Evolutionary conservation across 2,797 vertebrate species (phyloP).

Genomic region (Hybognathus amarus): DNA sequence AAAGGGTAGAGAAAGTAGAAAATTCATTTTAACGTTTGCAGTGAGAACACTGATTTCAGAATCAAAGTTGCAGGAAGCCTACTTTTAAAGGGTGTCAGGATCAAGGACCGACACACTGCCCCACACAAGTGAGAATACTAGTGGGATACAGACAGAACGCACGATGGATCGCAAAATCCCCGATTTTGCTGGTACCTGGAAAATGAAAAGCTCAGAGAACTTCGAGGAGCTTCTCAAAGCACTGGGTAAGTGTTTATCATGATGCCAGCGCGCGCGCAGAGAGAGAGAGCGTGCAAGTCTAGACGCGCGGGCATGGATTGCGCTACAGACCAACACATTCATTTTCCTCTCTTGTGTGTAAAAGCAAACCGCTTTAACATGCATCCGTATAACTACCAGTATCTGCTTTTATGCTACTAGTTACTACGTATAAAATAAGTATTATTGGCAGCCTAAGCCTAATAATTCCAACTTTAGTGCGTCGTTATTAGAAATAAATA

Average conservation of each 20-base stretch:
- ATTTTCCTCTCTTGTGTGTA: not conserved
- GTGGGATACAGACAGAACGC: slow-evolving; percentile 19
- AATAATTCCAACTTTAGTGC: too few species aligned
- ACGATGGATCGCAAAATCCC: slow-evolving; percentile 83
- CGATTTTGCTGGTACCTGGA: slow-evolving; percentile 91
- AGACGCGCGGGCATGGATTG: not conserved
- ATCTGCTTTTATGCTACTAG: not conserved
- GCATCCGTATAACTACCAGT: not conserved
- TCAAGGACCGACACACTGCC: not conserved
- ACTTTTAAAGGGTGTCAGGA: slow-evolving; percentile 7
- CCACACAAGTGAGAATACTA: slow-evolving; percentile 12
- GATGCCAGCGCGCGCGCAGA: not conserved
- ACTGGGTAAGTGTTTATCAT: slow-evolving; percentile 79
- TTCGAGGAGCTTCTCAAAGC: slow-evolving; percentile 93
- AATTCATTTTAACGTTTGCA: not conserved
- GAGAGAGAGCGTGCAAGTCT: not conserved
- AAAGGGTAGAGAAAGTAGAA: not conserved
- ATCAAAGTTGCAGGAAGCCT: slow-evolving; percentile 7
- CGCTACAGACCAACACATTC: not conserved
- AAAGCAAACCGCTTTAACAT: not conserved
- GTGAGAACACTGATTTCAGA: not conserved
- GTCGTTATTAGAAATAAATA: not conserved
- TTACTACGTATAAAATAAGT: not conserved
- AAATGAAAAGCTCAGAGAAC: slow-evolving; percentile 91
- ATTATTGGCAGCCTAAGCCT: not conserved